These are phyloP conservation scores for Zaprionus lachaisei DNA, from an alignment of 1,140 invertebrate genomes.

Conservation along the genomic window DNA sequence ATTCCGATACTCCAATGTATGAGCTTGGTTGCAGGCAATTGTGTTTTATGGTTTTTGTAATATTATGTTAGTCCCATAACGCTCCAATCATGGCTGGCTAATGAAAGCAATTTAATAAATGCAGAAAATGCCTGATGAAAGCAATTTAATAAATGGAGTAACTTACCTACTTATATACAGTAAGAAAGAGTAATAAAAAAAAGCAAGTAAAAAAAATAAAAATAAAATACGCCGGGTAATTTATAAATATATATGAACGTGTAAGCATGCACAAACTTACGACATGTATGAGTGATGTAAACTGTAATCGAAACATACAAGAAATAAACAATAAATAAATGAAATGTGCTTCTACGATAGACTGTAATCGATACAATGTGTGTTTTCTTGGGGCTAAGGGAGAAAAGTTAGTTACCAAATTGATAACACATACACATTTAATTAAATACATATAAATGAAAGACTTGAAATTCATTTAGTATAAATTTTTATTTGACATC, in stretches of 20 bases:
- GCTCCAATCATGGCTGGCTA: conserved; percentile 55
- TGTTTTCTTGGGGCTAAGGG: not conserved
- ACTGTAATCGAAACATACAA: conserved; percentile 53
- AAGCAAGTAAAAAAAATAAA: conserved; percentile 1
- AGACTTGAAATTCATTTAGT: conserved; percentile 62
- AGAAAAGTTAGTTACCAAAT: not conserved
- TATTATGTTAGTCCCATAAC: conserved; percentile 61
- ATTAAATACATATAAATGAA: not conserved
- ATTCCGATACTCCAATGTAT: conserved; percentile 21
- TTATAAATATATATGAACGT: conserved; percentile 39
- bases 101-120: conserved; percentile 56
- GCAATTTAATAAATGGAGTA: conserved; percentile 56
- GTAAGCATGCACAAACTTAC: conserved; percentile 35
- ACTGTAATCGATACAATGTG: conserved; percentile 29
- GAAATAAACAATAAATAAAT: conserved; percentile 60
- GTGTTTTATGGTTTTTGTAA: conserved; percentile 64
- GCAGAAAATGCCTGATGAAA: conserved; percentile 42
- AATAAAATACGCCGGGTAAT: conserved; percentile 34
- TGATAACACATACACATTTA: not conserved
- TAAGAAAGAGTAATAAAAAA: conserved; percentile 3
- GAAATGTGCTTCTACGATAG: conserved; percentile 58
- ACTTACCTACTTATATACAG: conserved; percentile 43
- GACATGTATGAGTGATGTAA: conserved; percentile 58
- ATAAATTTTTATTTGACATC: conserved; percentile 80
- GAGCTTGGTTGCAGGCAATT: conserved; percentile 14